phyloP scores from a whole-genome alignment of 2,797 vertebrate genomes.

The Takifugu rubripes region DNA sequence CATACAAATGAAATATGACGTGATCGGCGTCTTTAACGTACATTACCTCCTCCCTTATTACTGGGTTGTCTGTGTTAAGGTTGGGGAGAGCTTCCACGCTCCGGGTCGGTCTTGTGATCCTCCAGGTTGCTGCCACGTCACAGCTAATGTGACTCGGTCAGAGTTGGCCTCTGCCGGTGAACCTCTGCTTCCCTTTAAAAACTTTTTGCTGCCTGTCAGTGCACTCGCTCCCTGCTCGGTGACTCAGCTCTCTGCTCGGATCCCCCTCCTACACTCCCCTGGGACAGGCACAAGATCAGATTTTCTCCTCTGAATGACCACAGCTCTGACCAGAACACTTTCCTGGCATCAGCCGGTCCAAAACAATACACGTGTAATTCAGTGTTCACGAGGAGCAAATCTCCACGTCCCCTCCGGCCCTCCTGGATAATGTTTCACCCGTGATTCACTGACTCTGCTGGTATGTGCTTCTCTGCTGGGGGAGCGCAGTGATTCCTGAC shows the following conservation, averaged over 20 bases:
- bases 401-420: conserved; percentile 10
- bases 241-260: conserved; percentile 33
- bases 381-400: conserved; percentile 35
- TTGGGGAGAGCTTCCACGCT: conserved; percentile 12
- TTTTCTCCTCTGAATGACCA: conserved; percentile 35
- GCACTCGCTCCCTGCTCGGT: conserved; percentile 18
- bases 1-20: conserved; percentile 27
- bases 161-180: conserved; percentile 41
- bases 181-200: conserved; percentile 29
- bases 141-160: conserved; percentile 20
- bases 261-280: conserved; percentile 25
- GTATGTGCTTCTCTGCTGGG: conserved; percentile 6
- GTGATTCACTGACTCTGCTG: conserved; percentile 11
- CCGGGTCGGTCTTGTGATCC: not conserved
- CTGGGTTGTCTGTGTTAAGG: not conserved
- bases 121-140: conserved; percentile 20
- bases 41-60: not conserved
- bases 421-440: conserved; percentile 30
- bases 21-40: conserved; percentile 11
- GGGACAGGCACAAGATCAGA: conserved; percentile 13
- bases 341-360: conserved; percentile 38
- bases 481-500: not conserved
- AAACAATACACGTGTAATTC: conserved; percentile 52
- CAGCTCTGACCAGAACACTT: conserved; percentile 63
- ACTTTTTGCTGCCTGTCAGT: conserved; percentile 7